Evolutionary conservation across 2,888 invertebrate species (phyloP), one percentile per base, ranked within the genome.

Genomic region (Parthenolecanium corni): DNA sequence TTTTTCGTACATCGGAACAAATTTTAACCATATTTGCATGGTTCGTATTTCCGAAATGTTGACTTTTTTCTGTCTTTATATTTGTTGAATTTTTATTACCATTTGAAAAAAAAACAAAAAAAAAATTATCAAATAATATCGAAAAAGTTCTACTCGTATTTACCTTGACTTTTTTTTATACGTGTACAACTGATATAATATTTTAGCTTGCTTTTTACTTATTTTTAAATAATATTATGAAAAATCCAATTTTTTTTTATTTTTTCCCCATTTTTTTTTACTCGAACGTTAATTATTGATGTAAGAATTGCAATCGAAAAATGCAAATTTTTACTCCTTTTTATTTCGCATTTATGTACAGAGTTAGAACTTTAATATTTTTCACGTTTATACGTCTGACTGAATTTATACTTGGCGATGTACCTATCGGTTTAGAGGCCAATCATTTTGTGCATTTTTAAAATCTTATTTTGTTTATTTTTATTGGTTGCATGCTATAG

Each of bases 181-280:
- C 14, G 12, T 52, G 25, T 52, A 52, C 11, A 52, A 25, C 52
- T 52, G n/a, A n/a, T n/a, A n/a, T n/a, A n/a, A n/a, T n/a, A 18
- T 52, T 52, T 24, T 52, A 52, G 52, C 16, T 52, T 52, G 52
- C 20, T 52, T 11, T 12, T 51, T 23, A n/a, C n/a, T n/a, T n/a
- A n/a, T n/a, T n/a, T n/a, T n/a, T n/a, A n/a, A n/a, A n/a, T n/a
- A 3, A 25, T 3, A 16, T 31, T 23, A 14, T 14, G 14, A 23
- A 49, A 31, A 31, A 31, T 4, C 31, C n/a, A n/a, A 24, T 51
- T n/a, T 51, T 23, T 9, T 25, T 23, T 51, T 51, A 12, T 51
- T 51, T 52, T 23, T n/a, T n/a, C n/a, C n/a, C n/a, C 18, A 18
- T 52, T 25, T 31, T 52, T 52, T 51, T 51, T 24, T 23, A 25